These are phyloP conservation scores for Manis pentadactyla DNA, from an alignment of 2,797 vertebrate genomes.

Conservation along the genomic window DNA sequence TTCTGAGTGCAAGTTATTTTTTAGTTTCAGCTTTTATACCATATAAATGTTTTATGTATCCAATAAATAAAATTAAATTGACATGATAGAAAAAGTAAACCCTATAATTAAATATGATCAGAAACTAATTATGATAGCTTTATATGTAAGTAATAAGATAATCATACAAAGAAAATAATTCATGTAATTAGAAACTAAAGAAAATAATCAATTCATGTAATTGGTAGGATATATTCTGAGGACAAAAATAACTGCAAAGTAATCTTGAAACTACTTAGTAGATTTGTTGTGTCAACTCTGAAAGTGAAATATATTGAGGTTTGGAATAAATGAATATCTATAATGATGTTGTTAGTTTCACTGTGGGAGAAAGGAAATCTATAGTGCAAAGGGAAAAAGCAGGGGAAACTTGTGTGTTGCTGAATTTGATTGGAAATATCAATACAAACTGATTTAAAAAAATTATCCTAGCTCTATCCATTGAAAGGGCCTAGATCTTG, in stretches of 20 bases:
- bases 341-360: background rate
- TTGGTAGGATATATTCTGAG: background rate
- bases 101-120: background rate
- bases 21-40: background rate
- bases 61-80: background rate
- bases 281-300: background rate
- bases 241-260: background rate
- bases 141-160: background rate
- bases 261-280: background rate
- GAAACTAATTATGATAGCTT: background rate
- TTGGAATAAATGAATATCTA: background rate
- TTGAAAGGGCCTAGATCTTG: background rate
- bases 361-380: background rate
- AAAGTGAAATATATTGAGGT: background rate
- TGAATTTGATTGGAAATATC: background rate
- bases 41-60: background rate
- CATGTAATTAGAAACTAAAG: background rate
- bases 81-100: background rate
- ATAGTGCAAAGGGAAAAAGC: background rate
- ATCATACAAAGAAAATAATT: background rate
- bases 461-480: background rate
- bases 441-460: background rate
- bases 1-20: background rate
- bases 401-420: background rate
- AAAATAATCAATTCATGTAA: background rate